Conservation (phyloP, 2,113 vertebrate species). For the Lophochroa leadbeateri region DNA sequence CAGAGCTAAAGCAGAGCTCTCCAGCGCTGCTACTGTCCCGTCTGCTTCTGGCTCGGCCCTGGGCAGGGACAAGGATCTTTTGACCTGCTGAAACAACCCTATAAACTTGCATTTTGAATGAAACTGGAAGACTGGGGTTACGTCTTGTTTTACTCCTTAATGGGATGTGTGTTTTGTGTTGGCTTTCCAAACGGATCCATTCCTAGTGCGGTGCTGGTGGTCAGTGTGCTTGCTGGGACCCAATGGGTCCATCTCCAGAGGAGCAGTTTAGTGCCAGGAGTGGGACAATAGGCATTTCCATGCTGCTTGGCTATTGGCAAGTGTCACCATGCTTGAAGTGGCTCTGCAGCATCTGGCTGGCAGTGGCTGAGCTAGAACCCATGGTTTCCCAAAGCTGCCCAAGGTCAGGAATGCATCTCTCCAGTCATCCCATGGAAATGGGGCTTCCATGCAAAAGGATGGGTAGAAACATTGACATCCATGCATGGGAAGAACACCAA, state of each 20-base stretch:
- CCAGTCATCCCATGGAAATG: not conserved
- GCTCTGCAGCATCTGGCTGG: not conserved
- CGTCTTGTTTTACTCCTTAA: not conserved
- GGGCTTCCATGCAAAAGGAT: not conserved
- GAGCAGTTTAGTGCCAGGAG: not conserved
- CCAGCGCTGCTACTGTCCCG: not conserved
- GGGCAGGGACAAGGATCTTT: not conserved
- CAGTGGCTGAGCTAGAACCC: not conserved
- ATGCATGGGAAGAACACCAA: not conserved
- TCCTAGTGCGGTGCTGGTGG: not conserved
- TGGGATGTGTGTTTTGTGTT: not conserved
- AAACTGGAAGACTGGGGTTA: not conserved
- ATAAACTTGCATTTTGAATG: not conserved
- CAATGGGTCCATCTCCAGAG: not conserved
- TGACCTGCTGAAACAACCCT: not conserved
- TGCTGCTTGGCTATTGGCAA: not conserved
- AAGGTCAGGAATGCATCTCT: rapidly evolving
- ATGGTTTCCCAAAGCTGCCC: not conserved
- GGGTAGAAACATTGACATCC: not conserved
- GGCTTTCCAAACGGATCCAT: not conserved
- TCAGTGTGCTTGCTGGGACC: not conserved
- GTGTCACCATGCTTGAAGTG: not conserved
- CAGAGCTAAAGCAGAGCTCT: not conserved
- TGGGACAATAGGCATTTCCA: not conserved
- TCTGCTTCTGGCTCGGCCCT: not conserved